Evolutionary conservation across 2,113 vertebrate genomes (phyloP).

Genomic region (Catagonus wagneri): DNA sequence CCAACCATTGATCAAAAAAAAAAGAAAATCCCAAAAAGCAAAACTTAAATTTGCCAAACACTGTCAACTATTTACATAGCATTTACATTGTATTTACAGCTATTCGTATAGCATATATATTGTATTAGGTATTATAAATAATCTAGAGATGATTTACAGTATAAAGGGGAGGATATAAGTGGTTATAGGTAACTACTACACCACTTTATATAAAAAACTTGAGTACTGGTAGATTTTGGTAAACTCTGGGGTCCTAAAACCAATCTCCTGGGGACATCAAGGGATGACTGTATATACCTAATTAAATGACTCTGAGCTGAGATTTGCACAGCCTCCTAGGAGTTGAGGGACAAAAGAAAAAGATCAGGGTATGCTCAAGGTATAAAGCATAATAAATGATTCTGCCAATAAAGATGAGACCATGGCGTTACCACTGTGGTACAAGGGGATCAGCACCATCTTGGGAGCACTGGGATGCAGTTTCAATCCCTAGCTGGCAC

Average conservation of each 20-base stretch:
- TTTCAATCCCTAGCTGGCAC: too few species aligned
- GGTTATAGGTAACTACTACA: not conserved
- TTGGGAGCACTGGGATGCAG: too few species aligned
- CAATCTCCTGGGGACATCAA: not conserved
- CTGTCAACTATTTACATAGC: not conserved
- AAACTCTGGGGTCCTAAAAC: not conserved
- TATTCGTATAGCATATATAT: not conserved
- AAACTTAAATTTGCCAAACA: not conserved
- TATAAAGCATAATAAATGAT: conserved; percentile 10
- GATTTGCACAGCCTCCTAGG: not conserved
- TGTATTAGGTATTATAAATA: not conserved
- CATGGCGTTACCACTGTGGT: not conserved
- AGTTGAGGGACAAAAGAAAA: not conserved
- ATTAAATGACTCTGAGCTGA: not conserved
- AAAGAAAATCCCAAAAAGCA: not conserved
- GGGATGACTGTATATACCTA: not conserved
- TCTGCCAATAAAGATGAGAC: not conserved
- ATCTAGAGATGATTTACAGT: not conserved
- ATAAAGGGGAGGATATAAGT: not conserved
- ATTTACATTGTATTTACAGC: not conserved
- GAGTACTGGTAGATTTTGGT: not conserved
- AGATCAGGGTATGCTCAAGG: not conserved
- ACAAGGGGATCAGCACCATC: too few species aligned
- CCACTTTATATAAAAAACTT: not conserved
- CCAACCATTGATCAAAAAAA: not conserved